These are phyloP conservation scores for Desmodus rotundus DNA, from an alignment of 2,113 vertebrate genomes.

Conservation along the genomic window DNA sequence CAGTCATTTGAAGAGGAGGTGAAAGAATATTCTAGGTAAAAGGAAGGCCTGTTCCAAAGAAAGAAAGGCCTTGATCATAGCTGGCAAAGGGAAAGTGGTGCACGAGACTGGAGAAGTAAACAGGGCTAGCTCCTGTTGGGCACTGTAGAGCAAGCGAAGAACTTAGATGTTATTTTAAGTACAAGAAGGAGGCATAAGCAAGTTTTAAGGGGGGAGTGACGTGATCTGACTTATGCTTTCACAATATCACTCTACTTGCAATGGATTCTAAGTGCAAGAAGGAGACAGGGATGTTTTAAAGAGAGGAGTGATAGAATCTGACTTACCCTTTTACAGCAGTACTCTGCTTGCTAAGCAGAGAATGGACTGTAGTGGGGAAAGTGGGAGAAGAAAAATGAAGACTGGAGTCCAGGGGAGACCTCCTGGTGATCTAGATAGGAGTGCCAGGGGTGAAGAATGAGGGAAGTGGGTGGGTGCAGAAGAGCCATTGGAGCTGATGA, in stretches of 20 bases:
- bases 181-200: not conserved
- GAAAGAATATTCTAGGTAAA: not conserved
- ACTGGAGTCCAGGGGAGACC: not conserved
- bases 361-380: not conserved
- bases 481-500: not conserved
- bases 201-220: not conserved
- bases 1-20: not conserved
- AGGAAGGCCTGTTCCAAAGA: not conserved
- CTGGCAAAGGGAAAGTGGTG: not conserved
- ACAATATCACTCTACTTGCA: not conserved
- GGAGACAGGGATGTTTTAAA: not conserved
- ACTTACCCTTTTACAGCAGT: not conserved
- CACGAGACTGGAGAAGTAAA: not conserved
- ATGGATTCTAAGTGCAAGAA: too few species aligned
- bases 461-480: not conserved
- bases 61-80: not conserved
- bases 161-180: not conserved
- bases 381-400: not conserved
- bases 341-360: not conserved
- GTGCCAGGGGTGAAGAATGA: not conserved
- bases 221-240: not conserved
- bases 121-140: not conserved
- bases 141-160: not conserved
- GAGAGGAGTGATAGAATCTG: not conserved
- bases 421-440: not conserved